These are phyloP conservation scores for Myripristis jacobus DNA, from an alignment of 2,797 vertebrate genomes.

Conservation along the genomic window DNA sequence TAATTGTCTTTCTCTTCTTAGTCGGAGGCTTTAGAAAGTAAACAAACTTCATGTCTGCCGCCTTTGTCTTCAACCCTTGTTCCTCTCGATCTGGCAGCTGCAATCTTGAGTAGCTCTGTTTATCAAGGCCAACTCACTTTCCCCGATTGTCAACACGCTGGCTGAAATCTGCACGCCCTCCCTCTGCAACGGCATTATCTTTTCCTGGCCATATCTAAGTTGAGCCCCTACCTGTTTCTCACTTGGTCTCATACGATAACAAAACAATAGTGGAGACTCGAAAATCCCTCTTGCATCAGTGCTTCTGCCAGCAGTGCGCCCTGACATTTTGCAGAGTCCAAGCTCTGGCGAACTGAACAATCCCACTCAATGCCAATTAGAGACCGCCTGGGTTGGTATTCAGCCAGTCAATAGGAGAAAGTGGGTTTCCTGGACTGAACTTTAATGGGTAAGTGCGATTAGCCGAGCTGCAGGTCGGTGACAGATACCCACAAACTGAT, in stretches of 20 bases:
- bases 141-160: constrained; percentile 33
- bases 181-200: constrained; percentile 47
- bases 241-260: constrained; percentile 46
- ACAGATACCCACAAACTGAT: constrained; percentile 20
- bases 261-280: constrained; percentile 52
- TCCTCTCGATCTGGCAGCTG: constrained; percentile 24
- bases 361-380: constrained; percentile 65
- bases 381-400: constrained; percentile 35
- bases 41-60: constrained; percentile 13
- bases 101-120: constrained; percentile 40
- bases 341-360: constrained; percentile 53
- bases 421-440: constrained; percentile 26
- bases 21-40: constrained; percentile 17
- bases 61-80: constrained; percentile 29
- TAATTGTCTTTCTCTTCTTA: constrained; percentile 13
- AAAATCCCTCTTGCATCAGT: constrained; percentile 50
- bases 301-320: constrained; percentile 46
- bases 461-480: constrained; percentile 17
- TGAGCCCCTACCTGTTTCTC: constrained; percentile 61
- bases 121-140: constrained; percentile 39
- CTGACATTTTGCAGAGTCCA: constrained; percentile 65
- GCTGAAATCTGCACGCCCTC: constrained; percentile 25
- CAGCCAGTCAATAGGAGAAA: constrained; percentile 48
- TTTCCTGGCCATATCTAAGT: constrained; percentile 55
- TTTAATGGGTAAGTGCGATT: constrained; percentile 9